phyloP scores from a whole-genome alignment of 2,113 vertebrate species.

The Erpornis zantholeuca region DNA sequence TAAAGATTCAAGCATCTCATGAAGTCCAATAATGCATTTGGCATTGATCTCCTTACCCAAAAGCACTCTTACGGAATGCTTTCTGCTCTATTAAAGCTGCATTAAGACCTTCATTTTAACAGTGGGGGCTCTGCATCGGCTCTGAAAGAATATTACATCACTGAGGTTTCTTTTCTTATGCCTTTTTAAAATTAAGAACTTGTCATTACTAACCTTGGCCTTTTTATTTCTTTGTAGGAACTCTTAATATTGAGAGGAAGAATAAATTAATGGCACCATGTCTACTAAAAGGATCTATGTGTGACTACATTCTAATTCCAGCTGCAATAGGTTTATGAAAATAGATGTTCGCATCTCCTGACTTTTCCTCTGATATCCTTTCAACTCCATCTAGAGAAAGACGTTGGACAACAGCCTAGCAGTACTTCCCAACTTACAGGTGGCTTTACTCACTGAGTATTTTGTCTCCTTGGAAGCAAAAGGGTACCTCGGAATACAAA shows the following conservation, averaged over 20 bases:
- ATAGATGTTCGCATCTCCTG: neutral
- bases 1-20: slow-evolving; percentile 24
- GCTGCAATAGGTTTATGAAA: neutral
- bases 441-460: neutral
- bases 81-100: neutral
- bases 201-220: neutral
- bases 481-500: neutral
- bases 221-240: slow-evolving; percentile 1
- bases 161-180: neutral
- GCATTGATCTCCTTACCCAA: slow-evolving; percentile 29
- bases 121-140: neutral
- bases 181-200: neutral
- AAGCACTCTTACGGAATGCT: neutral
- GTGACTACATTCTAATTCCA: neutral
- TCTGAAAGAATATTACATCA: neutral
- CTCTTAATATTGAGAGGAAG: neutral
- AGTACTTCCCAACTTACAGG: neutral
- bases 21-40: slow-evolving; percentile 23
- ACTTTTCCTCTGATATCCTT: neutral
- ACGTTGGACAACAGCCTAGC: neutral
- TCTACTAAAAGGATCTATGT: neutral
- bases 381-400: neutral
- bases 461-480: neutral
- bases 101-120: slow-evolving; percentile 12
- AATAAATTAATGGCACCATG: neutral